Conservation (phyloP, 2,113 vertebrate species). For the Siniperca knerii region DNA sequence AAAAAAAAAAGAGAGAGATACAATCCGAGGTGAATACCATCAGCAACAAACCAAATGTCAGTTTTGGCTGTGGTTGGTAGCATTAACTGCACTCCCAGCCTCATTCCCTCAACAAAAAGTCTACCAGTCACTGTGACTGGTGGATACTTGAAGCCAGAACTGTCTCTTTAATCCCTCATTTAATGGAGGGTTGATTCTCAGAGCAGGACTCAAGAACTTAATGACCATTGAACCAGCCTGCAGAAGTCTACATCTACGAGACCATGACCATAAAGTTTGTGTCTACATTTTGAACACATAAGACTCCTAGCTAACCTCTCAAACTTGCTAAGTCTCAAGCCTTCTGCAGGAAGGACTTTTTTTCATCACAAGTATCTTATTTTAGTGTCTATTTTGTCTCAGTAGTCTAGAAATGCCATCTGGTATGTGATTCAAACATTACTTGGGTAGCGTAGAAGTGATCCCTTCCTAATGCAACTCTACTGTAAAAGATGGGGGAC, state of each 20-base stretch:
- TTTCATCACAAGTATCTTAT: neutral
- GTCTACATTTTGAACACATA: neutral
- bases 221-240: neutral
- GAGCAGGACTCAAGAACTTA: slow-evolving; percentile 5
- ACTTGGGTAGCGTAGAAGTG: neutral
- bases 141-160: neutral
- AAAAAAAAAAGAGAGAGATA: neutral
- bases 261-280: slow-evolving; percentile 13
- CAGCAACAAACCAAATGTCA: neutral
- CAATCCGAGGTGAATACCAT: neutral
- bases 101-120: neutral
- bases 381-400: neutral
- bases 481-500: neutral
- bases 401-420: neutral
- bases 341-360: neutral
- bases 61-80: neutral
- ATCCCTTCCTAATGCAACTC: neutral
- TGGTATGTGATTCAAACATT: neutral
- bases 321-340: neutral
- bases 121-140: neutral
- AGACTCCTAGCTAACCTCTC: neutral
- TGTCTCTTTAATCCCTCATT: neutral
- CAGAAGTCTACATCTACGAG: neutral
- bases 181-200: neutral
- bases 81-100: neutral